Evolutionary conservation across 2,113 vertebrate species (phyloP), one percentile per base, ranked within the genome.

Genomic region (Xiphophorus maculatus): DNA sequence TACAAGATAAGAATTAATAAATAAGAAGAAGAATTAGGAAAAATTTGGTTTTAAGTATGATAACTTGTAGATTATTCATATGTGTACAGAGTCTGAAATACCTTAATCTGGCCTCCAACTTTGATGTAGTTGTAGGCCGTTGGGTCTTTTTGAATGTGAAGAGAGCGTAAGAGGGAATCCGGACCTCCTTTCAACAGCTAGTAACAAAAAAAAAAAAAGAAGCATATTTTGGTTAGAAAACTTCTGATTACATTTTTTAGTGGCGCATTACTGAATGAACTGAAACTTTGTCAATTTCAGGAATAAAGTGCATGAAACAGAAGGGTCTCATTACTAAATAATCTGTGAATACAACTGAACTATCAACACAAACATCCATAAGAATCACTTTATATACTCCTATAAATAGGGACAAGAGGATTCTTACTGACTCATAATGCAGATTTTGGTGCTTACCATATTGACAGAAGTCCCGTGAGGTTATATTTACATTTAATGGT

Each of bases 181-280:
- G 98, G 96, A 58, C 95, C 96, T 60, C 98, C 98, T 84, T 95
- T 96, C n/a, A 99, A 95, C 69, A 99, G 91, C 98, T 99, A 87
- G 76, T 96, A 2, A 14, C 65, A 6, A 42, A 14, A 14, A 42
- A 14, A 6, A 22, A 48, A 25, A 76, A 69, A 17, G 48, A 73
- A 73, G 29, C 11, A 73, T 5, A 63, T 2, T 29, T 44, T 30
- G 8, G 25, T 63, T 28, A 48, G 1, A 73, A 6, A 22, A 33
- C 30, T 10, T 54, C 10, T n/a, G 19, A 40, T 27, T 27, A 15
- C 0, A 7, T 12, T 42, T n/a, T 42, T n/a, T 66, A 11, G 33
- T 5, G 29, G 63, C 8, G 33, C 22, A 64, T 30, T 25, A 64
- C 7, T 65, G 51, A 22, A 58, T 58, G 10, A 58, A 48, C 15